Evolutionary conservation across 2,888 invertebrate species (phyloP).

Genomic region (Bembecia ichneumoniformis): DNA sequence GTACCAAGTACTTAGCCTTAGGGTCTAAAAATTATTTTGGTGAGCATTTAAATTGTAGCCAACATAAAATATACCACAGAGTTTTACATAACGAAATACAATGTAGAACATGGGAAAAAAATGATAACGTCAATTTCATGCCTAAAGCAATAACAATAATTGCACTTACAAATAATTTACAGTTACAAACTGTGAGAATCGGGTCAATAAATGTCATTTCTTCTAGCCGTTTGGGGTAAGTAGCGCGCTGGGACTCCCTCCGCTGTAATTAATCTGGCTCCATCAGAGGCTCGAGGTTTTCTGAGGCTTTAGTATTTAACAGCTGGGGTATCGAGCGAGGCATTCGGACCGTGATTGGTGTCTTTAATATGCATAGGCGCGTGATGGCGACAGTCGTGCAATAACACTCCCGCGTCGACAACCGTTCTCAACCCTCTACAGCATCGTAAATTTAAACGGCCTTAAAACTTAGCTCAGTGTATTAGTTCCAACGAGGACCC

Average conservation of each 20-base stretch:
- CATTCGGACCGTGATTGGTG: constrained; percentile 36
- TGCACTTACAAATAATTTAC: no score
- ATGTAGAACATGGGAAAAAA: no score
- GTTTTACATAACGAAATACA: no score
- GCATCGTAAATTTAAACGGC: constrained; percentile 15
- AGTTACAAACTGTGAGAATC: constrained; percentile 1
- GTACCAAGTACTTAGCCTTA: no score
- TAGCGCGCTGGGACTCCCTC: constrained; percentile 14
- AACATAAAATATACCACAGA: no score
- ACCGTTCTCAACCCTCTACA: background rate
- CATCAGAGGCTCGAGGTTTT: constrained; percentile 15
- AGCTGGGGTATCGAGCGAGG: constrained; percentile 34
- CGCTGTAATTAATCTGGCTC: constrained; percentile 44
- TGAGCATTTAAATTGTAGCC: no score
- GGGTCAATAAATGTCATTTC: constrained; percentile 14
- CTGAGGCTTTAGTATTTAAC: constrained; percentile 25
- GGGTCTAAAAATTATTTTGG: no score
- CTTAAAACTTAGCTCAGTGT: constrained; percentile 13
- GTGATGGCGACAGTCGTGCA: constrained; percentile 14
- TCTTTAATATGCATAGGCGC: constrained; percentile 44
- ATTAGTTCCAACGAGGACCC: constrained; percentile 11
- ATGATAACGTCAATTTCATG: no score
- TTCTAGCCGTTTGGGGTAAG: constrained; percentile 14
- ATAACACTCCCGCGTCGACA: constrained; percentile 6
- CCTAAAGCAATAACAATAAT: background rate